Base-by-base conservation (phyloP, 1,140 invertebrate species). In the Adoxophyes honmai region DNA sequence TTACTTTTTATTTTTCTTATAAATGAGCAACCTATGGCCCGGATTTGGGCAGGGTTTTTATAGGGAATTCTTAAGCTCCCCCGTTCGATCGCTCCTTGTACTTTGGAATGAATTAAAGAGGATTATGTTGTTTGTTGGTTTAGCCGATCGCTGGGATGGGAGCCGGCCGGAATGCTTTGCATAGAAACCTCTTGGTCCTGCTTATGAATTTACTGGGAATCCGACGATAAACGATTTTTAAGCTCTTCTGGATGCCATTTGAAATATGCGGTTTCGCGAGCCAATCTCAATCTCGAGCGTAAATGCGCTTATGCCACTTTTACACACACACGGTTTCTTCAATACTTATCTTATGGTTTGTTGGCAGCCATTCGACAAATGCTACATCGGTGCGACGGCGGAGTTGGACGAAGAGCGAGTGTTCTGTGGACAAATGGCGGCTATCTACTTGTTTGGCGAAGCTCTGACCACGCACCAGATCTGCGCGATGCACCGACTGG, bases 381-480 rank as follows among this genome's bases (percentile, higher is more conserved):
- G 98, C 90, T 99, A 97, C 89, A 98, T 99, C 75, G 98, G 98
- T 44, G 96, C 97, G 34, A 98, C 96, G 7, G 96, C 96, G 7
- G 98, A 99, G 90, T 81, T 98, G 77, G 96, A 98, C 75, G 98
- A 99, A 86, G 96, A 98, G 87, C 93, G 98, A 59, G 96, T 99
- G 64, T 99, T 99, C 90, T 99, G 98, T 90, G 98, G 98, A 35
- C 98, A 99, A 92, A 98, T 99, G 97, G 98, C 98, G 14, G 98
- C 98, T 8, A 96, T 99, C 66, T 99, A 99, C 90, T 90, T 99
- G 55, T 99, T 99, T 89, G 97, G 97, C 70, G 98, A 99, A 90
- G 96, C 98, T 3, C 91, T 99, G 55, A 96, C 95, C 44, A 97
- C 98, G 28, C 97, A 98, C 90, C 98, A 98, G 89, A 97, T 98